A percentile compares a stretch with the other conserved stretches of the same genome.
phyloP scores from a whole-genome alignment of 2,113 vertebrate species.

The Rhea americana region DNA sequence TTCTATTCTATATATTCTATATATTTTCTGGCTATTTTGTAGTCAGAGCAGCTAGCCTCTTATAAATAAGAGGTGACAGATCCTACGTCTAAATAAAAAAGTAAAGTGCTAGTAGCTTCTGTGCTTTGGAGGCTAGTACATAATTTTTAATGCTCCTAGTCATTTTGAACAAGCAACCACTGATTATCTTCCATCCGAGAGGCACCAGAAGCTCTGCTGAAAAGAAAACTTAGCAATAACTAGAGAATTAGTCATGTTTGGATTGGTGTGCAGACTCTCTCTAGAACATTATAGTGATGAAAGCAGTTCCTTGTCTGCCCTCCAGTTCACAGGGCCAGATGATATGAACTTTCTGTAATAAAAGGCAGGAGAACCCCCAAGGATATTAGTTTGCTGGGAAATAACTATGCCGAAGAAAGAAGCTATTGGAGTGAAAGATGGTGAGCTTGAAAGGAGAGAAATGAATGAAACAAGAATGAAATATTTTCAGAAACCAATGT shows the following conservation, averaged over 20 bases:
- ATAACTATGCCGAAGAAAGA: constrained; percentile 58
- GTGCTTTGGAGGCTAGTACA: background rate
- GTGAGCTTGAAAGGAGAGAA: constrained; percentile 50
- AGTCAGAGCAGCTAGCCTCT: background rate
- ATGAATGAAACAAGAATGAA: constrained; percentile 46
- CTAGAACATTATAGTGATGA: constrained; percentile 30
- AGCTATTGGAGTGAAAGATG: constrained; percentile 64
- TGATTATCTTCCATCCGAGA: background rate
- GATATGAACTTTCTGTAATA: constrained; percentile 67
- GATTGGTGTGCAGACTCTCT: background rate
- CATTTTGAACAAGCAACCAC: background rate
- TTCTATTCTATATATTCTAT: background rate
- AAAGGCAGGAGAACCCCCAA: constrained; percentile 59
- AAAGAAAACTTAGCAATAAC: constrained; percentile 29
- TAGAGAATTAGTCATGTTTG: background rate
- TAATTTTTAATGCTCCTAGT: background rate
- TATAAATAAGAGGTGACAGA: background rate
- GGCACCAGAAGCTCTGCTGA: background rate
- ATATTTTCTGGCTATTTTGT: background rate
- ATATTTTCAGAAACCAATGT: constrained; percentile 42
- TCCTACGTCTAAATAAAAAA: background rate
- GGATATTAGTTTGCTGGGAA: constrained; percentile 65
- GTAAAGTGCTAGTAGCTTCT: background rate
- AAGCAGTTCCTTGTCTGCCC: constrained; percentile 64
- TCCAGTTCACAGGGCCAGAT: constrained; percentile 69